Conservation (phyloP, 2,888 invertebrate species). For the Catotricha subobsoleta region DNA sequence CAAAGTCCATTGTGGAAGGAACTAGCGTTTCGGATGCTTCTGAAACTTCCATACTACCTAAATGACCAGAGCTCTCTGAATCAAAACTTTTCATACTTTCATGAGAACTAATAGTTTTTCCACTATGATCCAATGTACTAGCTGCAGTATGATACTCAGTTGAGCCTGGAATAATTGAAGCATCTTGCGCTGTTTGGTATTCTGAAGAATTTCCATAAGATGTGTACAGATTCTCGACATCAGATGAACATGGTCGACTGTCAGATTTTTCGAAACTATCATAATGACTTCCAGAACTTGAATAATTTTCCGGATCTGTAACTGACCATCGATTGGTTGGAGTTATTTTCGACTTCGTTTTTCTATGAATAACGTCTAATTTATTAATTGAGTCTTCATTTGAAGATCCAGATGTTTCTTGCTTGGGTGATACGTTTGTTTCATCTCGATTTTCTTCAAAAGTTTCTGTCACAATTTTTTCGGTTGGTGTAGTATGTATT, state of each 20-base stretch:
- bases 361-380: conserved; percentile 19
- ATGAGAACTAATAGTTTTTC: conserved; percentile 47
- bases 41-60: conserved; percentile 77
- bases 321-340: conserved; percentile 51
- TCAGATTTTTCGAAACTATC: conserved; percentile 72
- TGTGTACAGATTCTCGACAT: conserved; percentile 54
- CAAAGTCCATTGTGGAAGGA: conserved; percentile 65
- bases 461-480: background rate
- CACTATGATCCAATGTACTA: conserved; percentile 42
- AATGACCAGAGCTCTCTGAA: conserved; percentile 74
- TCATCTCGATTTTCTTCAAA: background rate
- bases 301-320: conserved; percentile 59
- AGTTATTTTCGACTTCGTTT: conserved; percentile 26
- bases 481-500: background rate
- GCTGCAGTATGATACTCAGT: conserved; percentile 67
- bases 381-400: conserved; percentile 12
- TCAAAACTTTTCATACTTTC: conserved; percentile 82
- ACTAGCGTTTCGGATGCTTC: conserved; percentile 86
- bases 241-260: conserved; percentile 68
- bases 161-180: conserved; percentile 35
- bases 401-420: conserved; percentile 10
- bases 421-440: background rate
- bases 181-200: conserved; percentile 70
- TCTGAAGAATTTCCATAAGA: conserved; percentile 63
- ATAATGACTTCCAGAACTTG: conserved; percentile 76